Base-by-base conservation (phyloP, 2,113 vertebrate species). In the Tricholaema leucomelas region DNA sequence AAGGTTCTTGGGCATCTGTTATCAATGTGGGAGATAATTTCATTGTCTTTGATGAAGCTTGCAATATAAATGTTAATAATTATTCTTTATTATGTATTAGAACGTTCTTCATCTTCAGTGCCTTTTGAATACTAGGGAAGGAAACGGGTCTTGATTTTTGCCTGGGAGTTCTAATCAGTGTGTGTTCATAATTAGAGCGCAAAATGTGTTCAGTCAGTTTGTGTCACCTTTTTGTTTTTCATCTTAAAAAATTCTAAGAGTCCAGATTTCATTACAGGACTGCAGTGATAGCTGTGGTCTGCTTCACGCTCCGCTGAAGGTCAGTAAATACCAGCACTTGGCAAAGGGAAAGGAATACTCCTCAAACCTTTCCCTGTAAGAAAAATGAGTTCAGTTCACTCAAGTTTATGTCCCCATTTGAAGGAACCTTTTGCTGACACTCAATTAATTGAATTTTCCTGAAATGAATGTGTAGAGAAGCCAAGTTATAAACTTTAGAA, bases 401-500 rank as follows among this genome's bases (percentile, higher is more conserved):
- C 8, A 15, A 46, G 79, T 67, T 74, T 77, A 64, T 36, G 31
- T 63, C 12, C 2, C 46, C 18, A 42, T 91, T 89, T 80, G 36
- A 70, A 92, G 15, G 24, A 89, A 6, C 1, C 82, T 81, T 91
- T 79, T 24, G 33, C 2, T 71, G 74, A 60, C 11, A 11, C 64
- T 80, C 56, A 91, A 46, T 64, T 35, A 74, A 77, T 60, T 93
- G 81, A 78, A 80, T 81, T 92, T 96, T 93, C 61, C 81, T 93
- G 65, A 85, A 93, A 87, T 27, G 4, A 78, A 61, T 77, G 7
- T n/a, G 21, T 38, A 12, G 40, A 80, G 42, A 89, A 93, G 54
- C 27, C 48, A 89, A 87, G 27, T 55, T 27, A 79, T 15, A 71
- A 85, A 42, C 17, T 85, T 80, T 7, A 60, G n/a, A 25, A 85